Evolutionary conservation across 2,888 invertebrate species (phyloP), one percentile per base, ranked within the genome.

Genomic region (Darwinula stevensoni): DNA sequence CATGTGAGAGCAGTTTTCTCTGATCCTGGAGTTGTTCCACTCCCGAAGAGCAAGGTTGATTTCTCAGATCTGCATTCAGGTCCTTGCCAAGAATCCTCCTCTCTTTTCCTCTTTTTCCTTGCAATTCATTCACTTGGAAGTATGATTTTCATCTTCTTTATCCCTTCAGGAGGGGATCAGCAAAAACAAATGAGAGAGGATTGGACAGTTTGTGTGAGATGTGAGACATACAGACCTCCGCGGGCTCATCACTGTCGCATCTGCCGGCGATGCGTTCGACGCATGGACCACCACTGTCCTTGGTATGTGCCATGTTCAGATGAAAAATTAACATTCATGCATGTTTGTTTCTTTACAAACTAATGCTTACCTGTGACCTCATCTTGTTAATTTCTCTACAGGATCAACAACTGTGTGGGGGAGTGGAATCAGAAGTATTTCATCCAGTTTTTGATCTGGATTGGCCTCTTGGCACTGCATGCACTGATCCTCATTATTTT

Each of bases 381-480:
- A n/a, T 31, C 29, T 16, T 33, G 33, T 12, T 11, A 34, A 26
- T 31, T 35, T 34, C 31, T 38, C 46, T 44, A 4, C 41, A 58
- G 64, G 75, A 78, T 82, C 30, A 84, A 84, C 49, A 84, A 84
- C 51, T 82, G 82, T 50, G 76, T 82, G 4, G 82, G 80, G 29
- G 80, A 82, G 52, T 63, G 65, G 44, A 82, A 84, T 57, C 80
- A 82, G 54, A 80, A 78, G 50, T 80, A 71, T 54, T 82, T 82
- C 52, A 62, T 82, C 39, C 73, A 82, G 47, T 82, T 82, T 57
- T 57, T 76, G 38, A 57, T 75, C 27, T 78, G 73, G 48, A 73
- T 73, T 36, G 72, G 68, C 34, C 50, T 61, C 29, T 49, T 68
- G 36, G 58, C 65, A 2, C 40, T 59, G 1, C 71, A 73, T 47